Evolutionary conservation across 2,888 invertebrate genomes (phyloP), one percentile per base, ranked within the genome.

Genomic region (Ceriagrion tenellum): DNA sequence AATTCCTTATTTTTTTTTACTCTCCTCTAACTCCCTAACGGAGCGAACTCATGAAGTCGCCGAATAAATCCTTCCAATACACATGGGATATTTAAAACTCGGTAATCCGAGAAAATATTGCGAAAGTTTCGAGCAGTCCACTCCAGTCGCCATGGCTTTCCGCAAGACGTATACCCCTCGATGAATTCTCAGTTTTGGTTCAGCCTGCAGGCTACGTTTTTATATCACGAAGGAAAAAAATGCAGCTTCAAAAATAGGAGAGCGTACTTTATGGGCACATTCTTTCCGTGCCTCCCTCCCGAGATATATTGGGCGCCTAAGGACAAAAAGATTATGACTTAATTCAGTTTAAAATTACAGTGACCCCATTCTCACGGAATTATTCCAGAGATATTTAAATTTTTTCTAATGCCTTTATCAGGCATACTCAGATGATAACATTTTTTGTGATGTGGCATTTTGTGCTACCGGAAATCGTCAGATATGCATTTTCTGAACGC

Each of bases 81-180:
- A 81, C 30, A 35, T 81, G 81, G 81, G 81, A 81, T 81, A 35
- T 81, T 81, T 81, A 35, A 30, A 81, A 35, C 81, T 81, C 81
- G 35, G 81, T 81, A 35, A 81, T 35, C 81, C 81, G 81, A 81
- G 81, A 81, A 81, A 81, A 81, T 81, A 81, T 81, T 30, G 81
- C 81, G 8, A 30, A 81, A 81, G 30, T 81, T 81, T 18, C 81
- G 35, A 81, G 81, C 74, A 30, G 30, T 81, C 6, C 81, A 26
- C 81, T 81, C 81, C 81, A 35, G 18, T 18, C 59, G 20, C 59
- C 81, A 81, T 69, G 69, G n/a, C 69, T 69, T n/a, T 13, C 30
- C 26, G 13, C 16, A 81, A 81, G 81, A 81, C 35, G 18, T 26
- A 81, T 35, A 35, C 81, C 30, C 35, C 81, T 30, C 35, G 30